Percentiles rank a stretch among this genome's conserved stretches.
Conservation (phyloP, 2,888 invertebrate species). For the Cephus pulcher region DNA sequence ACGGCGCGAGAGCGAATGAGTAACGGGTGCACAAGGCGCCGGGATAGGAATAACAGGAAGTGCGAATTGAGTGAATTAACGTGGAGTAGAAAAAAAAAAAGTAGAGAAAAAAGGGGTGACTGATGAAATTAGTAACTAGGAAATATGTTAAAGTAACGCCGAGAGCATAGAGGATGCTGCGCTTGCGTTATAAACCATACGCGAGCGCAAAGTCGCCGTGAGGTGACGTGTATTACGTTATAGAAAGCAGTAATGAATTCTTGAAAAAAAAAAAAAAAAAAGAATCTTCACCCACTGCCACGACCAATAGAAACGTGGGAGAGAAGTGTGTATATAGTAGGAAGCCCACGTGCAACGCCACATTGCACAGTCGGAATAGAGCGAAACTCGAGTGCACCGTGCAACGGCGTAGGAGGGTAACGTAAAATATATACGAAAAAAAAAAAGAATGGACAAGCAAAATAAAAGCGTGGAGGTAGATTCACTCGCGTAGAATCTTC, state of each 20-base stretch:
- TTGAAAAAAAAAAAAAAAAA: neutral
- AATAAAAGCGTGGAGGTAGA: neutral
- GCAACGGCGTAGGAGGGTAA: neutral
- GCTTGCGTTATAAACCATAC: neutral
- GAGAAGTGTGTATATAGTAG: neutral
- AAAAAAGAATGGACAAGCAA: neutral
- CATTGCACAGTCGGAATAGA: neutral
- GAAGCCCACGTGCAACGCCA: neutral
- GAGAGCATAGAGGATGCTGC: neutral
- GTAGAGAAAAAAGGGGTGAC: constrained; percentile 24
- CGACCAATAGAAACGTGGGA: neutral
- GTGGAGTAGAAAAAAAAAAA: constrained; percentile 8
- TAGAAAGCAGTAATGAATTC: neutral
- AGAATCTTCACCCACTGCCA: neutral
- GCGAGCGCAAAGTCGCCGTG: neutral
- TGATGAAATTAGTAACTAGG: constrained; percentile 6
- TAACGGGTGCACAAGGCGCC: neutral
- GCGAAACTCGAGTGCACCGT: neutral
- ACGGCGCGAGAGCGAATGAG: neutral
- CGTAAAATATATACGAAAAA: neutral
- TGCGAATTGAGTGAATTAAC: constrained; percentile 60
- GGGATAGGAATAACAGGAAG: constrained; percentile 51
- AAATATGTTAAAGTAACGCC: neutral
- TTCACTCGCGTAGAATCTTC: neutral
- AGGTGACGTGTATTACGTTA: neutral